Base-by-base conservation (phyloP, 2,113 vertebrate species). In the Tychaedon coryphoeus region DNA sequence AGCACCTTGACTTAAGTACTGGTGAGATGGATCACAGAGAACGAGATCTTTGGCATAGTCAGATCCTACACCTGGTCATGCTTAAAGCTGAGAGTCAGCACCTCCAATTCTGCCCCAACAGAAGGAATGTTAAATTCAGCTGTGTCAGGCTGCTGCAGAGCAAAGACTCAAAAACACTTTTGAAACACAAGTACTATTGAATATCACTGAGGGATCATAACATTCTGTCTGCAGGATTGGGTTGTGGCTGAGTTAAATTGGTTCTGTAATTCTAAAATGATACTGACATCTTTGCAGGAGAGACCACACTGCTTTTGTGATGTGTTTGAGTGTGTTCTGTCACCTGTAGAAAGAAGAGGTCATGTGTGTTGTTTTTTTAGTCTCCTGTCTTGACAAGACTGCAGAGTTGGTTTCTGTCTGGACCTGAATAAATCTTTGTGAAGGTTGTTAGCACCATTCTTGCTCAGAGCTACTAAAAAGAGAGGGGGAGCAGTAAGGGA, bases 391-490 rank as follows among this genome's bases (percentile, higher is more conserved):
- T 93, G 81, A 65, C 60, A 82, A 76, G 75, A 70, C 56, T 18
- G 54, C 64, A 51, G 51, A 69, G 48, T 17, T 86, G 82, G 33
- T 93, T 93, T 74, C 71, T 95, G 85, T 80, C 87, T 77, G 76
- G 88, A 45, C 78, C 72, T 84, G 92, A 96, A 57, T 80, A 80
- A 90, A 81, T 73, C 77, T 82, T 78, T 84, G 58, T 50, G 71
- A 76, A 90, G 81, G 75, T 80, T 76, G 45, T 87, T 94, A 91
- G 58, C 53, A 84, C 65, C 8, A 2, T 77, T 93, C 80, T 91
- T 86, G 61, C 86, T 82, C 58, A 81, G 29, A 94, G 89, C 89
- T 90, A 81, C 89, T 88, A 40, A 92, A 89, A 79, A 71, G 74
- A 72, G 81, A 70, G 31, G 28, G 48, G 66, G 50, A 90, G 43